Evolutionary conservation across 2,113 vertebrate species (phyloP).

Genomic region (Entelurus aequoreus): DNA sequence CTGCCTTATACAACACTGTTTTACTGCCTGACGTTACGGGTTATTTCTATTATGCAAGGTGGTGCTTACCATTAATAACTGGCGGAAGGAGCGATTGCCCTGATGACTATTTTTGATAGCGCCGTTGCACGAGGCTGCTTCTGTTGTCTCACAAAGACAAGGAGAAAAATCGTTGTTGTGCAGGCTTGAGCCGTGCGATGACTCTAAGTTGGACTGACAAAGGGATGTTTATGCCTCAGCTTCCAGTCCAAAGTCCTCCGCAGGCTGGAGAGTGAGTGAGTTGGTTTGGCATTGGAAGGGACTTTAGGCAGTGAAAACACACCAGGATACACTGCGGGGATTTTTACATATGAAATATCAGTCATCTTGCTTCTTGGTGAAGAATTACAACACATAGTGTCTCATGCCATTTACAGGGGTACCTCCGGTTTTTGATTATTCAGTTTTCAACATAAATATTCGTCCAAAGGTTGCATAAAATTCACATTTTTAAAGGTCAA

Average conservation of each 20-base stretch:
- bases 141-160: conserved; percentile 23
- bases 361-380: conserved; percentile 42
- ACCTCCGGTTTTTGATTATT: no score
- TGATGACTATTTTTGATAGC: no score
- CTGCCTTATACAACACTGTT: no score
- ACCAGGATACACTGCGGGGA: conserved; percentile 35
- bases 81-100: no score
- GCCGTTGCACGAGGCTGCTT: conserved; percentile 13
- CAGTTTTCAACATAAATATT: no score
- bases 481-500: no score
- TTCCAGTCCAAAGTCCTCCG: conserved; percentile 32
- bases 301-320: conserved; percentile 29
- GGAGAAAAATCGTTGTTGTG: conserved; percentile 13
- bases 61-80: no score
- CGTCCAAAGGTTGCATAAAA: no score
- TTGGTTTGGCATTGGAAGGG: conserved; percentile 41
- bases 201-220: conserved; percentile 38
- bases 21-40: no score
- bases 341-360: conserved; percentile 61
- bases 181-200: conserved; percentile 14
- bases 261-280: conserved; percentile 36
- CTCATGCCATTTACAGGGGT: no score
- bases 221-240: conserved; percentile 28
- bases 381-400: not conserved
- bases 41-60: no score